phyloP scores from a whole-genome alignment of 2,888 invertebrate species.

The Cataglyphis rosenhaueri region DNA sequence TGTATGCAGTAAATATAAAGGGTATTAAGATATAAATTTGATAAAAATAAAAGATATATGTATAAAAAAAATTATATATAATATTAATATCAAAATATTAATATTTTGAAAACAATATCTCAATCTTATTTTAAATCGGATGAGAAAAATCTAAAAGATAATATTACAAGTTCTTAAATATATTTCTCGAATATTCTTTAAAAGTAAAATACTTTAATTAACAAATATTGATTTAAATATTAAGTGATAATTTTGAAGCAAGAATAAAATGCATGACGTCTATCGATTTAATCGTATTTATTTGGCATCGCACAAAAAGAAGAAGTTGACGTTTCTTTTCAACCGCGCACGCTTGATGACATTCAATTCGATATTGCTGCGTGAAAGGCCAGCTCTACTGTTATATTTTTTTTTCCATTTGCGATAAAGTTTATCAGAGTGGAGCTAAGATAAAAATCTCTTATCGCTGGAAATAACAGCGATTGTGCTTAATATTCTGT shows the following conservation, averaged over 20 bases:
- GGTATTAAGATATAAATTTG: not conserved
- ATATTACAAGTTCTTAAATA: conserved; percentile 2
- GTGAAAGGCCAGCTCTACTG: not conserved
- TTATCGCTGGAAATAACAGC: conserved; percentile 63
- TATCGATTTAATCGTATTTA: conserved; percentile 13
- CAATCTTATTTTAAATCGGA: not conserved
- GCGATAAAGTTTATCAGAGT: conserved; percentile 61
- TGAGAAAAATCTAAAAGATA: not conserved
- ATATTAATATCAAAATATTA: not conserved
- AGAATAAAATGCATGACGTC: not conserved
- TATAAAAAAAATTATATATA: not conserved
- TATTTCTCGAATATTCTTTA: conserved; percentile 3
- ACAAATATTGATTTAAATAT: not conserved
- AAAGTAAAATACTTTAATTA: not conserved
- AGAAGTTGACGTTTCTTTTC: not conserved
- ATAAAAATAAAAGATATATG: not conserved
- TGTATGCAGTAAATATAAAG: not conserved
- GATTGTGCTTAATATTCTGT: conserved; percentile 13
- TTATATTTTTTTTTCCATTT: conserved; percentile 47
- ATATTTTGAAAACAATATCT: not conserved
- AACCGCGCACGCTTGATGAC: not conserved
- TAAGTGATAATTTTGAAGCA: not conserved
- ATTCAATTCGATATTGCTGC: not conserved
- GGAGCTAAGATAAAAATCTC: conserved; percentile 58
- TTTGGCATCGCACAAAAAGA: not conserved